A percentile compares a stretch with the other conserved stretches of the same genome.
Evolutionary conservation across 2,113 vertebrate species (phyloP).

Genomic region (Gadus macrocephalus): DNA sequence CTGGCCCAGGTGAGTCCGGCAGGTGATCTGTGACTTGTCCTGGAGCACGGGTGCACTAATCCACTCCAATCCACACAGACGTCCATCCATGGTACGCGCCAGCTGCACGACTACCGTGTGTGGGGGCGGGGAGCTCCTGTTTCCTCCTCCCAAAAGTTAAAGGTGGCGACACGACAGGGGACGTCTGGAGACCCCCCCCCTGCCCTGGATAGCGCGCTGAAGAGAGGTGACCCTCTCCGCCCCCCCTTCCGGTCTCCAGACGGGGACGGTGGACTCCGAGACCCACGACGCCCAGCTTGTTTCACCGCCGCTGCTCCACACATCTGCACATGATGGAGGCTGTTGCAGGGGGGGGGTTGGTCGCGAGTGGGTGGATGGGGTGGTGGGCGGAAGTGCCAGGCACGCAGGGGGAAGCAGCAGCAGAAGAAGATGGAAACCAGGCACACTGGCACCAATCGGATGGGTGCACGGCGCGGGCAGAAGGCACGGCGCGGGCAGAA

Average conservation of each 20-base stretch:
- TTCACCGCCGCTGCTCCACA: slow-evolving; percentile 34
- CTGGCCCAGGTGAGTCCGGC: slow-evolving; percentile 55
- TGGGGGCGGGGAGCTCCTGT: neutral
- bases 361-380: slow-evolving; percentile 31
- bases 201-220: slow-evolving; percentile 45
- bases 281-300: slow-evolving; percentile 22
- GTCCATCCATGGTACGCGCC: slow-evolving; percentile 64
- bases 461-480: no score
- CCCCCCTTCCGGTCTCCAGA: slow-evolving; percentile 28
- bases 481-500: no score
- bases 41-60: slow-evolving; percentile 57
- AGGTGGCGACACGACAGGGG: slow-evolving; percentile 22
- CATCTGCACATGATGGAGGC: slow-evolving; percentile 59
- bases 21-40: slow-evolving; percentile 54
- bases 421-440: neutral
- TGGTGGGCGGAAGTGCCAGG: neutral
- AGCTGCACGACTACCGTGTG: slow-evolving; percentile 24
- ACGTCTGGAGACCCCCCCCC: slow-evolving; percentile 48
- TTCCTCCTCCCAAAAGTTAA: neutral
- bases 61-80: slow-evolving; percentile 56
- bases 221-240: slow-evolving; percentile 27
- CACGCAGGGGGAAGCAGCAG: slow-evolving; percentile 1
- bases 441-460: neutral
- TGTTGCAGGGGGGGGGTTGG: slow-evolving; percentile 25
- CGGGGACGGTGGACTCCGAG: slow-evolving; percentile 41